Evolutionary conservation across 2,888 invertebrate species (phyloP).

Genomic region (Terebella lapidaria): DNA sequence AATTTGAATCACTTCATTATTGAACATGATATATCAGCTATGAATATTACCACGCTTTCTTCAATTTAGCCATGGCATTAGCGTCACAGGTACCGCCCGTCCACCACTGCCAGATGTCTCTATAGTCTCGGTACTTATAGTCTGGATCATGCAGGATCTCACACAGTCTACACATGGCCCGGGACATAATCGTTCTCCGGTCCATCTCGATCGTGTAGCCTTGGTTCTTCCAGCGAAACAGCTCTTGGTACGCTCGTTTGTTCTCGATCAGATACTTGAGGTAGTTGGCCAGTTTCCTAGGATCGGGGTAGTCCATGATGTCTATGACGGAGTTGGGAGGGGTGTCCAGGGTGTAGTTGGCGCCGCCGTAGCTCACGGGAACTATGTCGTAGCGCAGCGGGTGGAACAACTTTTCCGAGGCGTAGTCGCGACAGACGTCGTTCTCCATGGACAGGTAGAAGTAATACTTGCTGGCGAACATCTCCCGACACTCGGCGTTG

Average conservation of each 20-base stretch:
- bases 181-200: neutral
- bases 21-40: too few species aligned
- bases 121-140: neutral
- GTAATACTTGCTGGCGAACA: conserved; percentile 15
- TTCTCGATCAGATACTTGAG: conserved; percentile 78
- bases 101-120: conserved; percentile 14
- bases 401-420: conserved; percentile 25
- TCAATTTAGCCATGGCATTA: neutral
- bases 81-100: conserved; percentile 1
- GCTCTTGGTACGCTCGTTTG: conserved; percentile 86
- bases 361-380: conserved; percentile 23
- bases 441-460: conserved; percentile 30
- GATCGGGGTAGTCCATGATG: conserved; percentile 86
- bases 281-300: conserved; percentile 81
- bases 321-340: conserved; percentile 72
- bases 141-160: conserved; percentile 7
- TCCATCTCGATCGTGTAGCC: neutral
- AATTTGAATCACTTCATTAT: too few species aligned
- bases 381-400: conserved; percentile 11
- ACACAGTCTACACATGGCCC: conserved; percentile 13
- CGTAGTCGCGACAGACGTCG: conserved; percentile 23
- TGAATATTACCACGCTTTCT: neutral
- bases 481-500: neutral
- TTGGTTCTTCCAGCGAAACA: conserved; percentile 61
- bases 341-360: conserved; percentile 14